Evolutionary conservation across 2,113 vertebrate genomes (phyloP).

Genomic region (Anolis sagrei): DNA sequence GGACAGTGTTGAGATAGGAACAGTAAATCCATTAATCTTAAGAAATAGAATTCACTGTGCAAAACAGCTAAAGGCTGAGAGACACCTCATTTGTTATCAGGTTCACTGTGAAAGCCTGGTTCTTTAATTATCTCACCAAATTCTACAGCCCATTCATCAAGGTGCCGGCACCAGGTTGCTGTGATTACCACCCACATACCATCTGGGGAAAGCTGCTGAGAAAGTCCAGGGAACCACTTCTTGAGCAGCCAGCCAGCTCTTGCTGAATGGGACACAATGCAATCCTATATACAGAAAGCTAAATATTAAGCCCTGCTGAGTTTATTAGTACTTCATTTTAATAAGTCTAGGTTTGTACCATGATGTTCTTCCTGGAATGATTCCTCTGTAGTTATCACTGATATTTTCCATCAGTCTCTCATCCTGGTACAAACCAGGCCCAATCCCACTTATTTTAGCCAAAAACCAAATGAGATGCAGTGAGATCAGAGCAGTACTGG

Average conservation of each 20-base stretch:
- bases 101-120: constrained; percentile 69
- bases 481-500: too few relatives aligned
- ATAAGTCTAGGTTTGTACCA: background rate
- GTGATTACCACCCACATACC: constrained; percentile 71
- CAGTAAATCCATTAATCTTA: constrained; percentile 75
- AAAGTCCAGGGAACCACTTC: background rate
- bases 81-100: constrained; percentile 78
- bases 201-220: constrained; percentile 20
- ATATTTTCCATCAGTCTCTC: too few relatives aligned
- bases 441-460: too few relatives aligned
- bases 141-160: constrained; percentile 76
- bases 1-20: constrained; percentile 62
- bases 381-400: too few relatives aligned
- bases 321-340: background rate
- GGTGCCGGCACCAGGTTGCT: constrained; percentile 58
- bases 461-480: too few relatives aligned
- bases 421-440: too few relatives aligned
- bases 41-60: constrained; percentile 57
- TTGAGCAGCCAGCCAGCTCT: background rate
- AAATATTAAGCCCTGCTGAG: background rate
- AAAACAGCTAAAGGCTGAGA: constrained; percentile 58
- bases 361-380: background rate
- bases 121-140: constrained; percentile 80
- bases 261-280: background rate
- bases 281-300: background rate